A percentile compares a stretch with the other conserved stretches of the same genome.
phyloP scores from a whole-genome alignment of 2,113 vertebrate genomes.

The Dasyprocta punctata region DNA sequence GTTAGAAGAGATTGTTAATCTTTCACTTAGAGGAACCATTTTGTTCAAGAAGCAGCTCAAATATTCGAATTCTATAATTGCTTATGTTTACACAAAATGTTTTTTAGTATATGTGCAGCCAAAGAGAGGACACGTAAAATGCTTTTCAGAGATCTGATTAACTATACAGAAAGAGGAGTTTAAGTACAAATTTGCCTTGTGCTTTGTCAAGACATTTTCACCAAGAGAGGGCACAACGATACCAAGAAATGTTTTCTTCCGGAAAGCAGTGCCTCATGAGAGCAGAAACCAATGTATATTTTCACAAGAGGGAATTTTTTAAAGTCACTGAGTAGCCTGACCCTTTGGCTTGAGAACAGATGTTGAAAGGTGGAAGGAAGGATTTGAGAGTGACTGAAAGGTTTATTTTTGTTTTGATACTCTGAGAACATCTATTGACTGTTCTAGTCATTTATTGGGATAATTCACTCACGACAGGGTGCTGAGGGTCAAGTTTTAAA shows the following conservation, averaged over 20 bases:
- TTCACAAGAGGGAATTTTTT: background rate
- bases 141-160: background rate
- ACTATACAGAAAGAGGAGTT: background rate
- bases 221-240: constrained; percentile 56
- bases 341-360: constrained; percentile 3
- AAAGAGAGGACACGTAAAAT: background rate
- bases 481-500: background rate
- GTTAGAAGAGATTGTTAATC: background rate
- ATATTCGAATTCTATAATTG: background rate
- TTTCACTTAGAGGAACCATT: background rate
- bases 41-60: background rate
- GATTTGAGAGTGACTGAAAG: background rate
- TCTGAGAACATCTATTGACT: background rate
- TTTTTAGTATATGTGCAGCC: background rate
- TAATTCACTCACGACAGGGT: background rate
- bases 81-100: background rate
- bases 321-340: background rate
- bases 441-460: background rate
- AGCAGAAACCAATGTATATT: background rate
- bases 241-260: background rate
- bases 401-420: constrained; percentile 52
- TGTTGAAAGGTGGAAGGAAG: background rate
- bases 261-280: background rate
- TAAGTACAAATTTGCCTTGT: background rate
- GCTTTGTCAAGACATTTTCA: background rate